Conservation (phyloP, 37 sponge, comb jelly and placozoan species). For the Dysidea cf. avara region DNA sequence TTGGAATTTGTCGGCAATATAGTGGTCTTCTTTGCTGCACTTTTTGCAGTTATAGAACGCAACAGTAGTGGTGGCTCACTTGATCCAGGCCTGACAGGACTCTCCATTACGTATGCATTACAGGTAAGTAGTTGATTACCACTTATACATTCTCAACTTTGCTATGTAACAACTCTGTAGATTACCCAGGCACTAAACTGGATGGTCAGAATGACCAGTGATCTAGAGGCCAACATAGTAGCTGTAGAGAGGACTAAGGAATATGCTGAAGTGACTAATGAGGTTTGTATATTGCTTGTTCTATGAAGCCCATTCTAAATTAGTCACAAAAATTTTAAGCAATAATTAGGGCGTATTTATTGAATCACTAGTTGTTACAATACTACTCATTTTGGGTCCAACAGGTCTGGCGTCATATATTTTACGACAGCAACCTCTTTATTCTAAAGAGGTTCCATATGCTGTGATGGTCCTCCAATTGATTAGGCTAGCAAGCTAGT, state of each 20-base stretch:
- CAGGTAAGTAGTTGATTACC: constrained; percentile 36
- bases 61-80: constrained; percentile 21
- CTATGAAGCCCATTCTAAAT: neutral
- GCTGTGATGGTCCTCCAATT: too few relatives aligned
- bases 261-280: constrained; percentile 77
- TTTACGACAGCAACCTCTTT: too few relatives aligned
- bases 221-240: constrained; percentile 93
- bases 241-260: constrained; percentile 94
- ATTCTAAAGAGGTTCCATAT: too few relatives aligned
- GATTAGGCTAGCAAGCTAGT: too few relatives aligned
- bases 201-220: constrained; percentile 89
- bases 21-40: constrained; percentile 88
- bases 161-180: constrained; percentile 23
- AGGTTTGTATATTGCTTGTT: constrained; percentile 34
- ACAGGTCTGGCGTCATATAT: too few relatives aligned
- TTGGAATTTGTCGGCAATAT: constrained; percentile 93
- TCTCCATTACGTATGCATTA: constrained; percentile 92
- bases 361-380: too few relatives aligned
- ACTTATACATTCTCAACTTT: neutral
- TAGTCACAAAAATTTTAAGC: neutral
- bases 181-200: constrained; percentile 79
- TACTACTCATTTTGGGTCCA: too few relatives aligned
- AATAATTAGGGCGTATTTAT: too few relatives aligned
- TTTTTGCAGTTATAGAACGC: constrained; percentile 85
- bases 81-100: constrained; percentile 77